These are phyloP conservation scores for Bostrychus sinensis DNA, from an alignment of 2,113 vertebrate species.

Conservation along the genomic window DNA sequence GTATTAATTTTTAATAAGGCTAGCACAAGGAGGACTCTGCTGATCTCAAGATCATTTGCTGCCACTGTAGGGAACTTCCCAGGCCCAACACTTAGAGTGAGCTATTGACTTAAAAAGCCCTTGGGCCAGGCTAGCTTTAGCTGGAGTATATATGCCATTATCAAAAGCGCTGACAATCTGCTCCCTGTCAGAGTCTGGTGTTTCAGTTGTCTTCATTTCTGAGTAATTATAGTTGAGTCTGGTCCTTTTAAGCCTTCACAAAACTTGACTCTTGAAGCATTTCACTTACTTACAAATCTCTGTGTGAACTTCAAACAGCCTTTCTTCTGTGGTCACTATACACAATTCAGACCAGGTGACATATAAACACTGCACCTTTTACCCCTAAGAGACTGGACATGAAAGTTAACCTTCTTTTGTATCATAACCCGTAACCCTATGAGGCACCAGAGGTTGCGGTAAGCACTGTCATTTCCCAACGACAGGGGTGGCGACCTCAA, in stretches of 20 bases:
- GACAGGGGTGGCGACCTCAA: conserved; percentile 67
- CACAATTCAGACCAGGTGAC: conserved; percentile 9
- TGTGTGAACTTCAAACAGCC: conserved; percentile 7
- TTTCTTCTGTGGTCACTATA: neutral
- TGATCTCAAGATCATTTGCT: conserved; percentile 53
- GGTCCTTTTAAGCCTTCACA: conserved; percentile 9
- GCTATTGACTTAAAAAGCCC: conserved; percentile 57
- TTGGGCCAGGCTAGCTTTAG: conserved; percentile 21
- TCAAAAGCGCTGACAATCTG: conserved; percentile 55
- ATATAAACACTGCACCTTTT: conserved; percentile 16
- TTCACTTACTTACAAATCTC: conserved; percentile 21
- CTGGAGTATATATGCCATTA: conserved; percentile 52
- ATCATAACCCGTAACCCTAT: conserved; percentile 38
- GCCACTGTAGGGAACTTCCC: conserved; percentile 41
- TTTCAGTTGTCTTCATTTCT: conserved; percentile 47
- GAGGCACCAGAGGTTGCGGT: conserved; percentile 24
- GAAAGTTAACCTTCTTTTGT: conserved; percentile 21
- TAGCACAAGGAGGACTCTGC: conserved; percentile 22
- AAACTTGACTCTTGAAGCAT: conserved; percentile 22
- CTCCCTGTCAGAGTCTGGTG: conserved; percentile 27
- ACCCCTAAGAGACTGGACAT: conserved; percentile 21
- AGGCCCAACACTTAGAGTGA: conserved; percentile 46
- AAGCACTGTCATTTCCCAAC: conserved; percentile 36
- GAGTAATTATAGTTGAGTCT: conserved; percentile 33
- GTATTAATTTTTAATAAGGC: conserved; percentile 71